Base-by-base conservation (phyloP, 2,797 vertebrate genomes). In the Phalanger gymnotis region DNA sequence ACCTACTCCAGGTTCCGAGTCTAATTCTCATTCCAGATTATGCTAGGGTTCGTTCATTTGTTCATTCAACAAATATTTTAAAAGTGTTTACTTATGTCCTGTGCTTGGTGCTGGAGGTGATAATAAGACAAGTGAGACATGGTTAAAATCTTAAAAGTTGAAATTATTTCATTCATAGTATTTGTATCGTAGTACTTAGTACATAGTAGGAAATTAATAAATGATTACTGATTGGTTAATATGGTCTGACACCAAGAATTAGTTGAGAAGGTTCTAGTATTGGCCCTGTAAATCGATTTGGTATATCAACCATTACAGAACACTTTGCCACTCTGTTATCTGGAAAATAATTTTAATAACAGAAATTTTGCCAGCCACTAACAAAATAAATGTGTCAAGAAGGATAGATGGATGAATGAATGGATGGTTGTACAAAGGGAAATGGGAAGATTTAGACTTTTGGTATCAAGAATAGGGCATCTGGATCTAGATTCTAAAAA, bases 391-490 rank as follows among this genome's bases (percentile, higher is more conserved):
- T 87, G 40, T 87, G 25, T 87, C 25, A 87, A 87, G 22, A 87
- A 87, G 40, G 10, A 27, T 87, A 34, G 25, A 51, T 87, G 10
- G 73, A 27, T 87, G 22, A 51, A 47, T 87, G 9, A 47, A 51
- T 51, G 22, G 9, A 51, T 87, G 40, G 1, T 87, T 81, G 22
- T 87, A 47, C 25, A 47, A 51, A 11, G 22, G 40, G 9, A 0
- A 25, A 51, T 87, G 40, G 22, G 25, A 87, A 27, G 10, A 87
- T 87, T 87, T 87, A 47, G 10, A 51, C 73, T 47, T 47, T 87
- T 51, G 22, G 22, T 95, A 40, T 93, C 31, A 94, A 94, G n/a
- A 95, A 93, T 5, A 95, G 81, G 66, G 7, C 9, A 93, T 92
- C 51, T 94, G 27, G 89, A 93, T 91, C 51, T 55, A 73, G 93